These are phyloP conservation scores for Tetraneura akinire DNA, from an alignment of 1,140 invertebrate species.

Conservation along the genomic window DNA sequence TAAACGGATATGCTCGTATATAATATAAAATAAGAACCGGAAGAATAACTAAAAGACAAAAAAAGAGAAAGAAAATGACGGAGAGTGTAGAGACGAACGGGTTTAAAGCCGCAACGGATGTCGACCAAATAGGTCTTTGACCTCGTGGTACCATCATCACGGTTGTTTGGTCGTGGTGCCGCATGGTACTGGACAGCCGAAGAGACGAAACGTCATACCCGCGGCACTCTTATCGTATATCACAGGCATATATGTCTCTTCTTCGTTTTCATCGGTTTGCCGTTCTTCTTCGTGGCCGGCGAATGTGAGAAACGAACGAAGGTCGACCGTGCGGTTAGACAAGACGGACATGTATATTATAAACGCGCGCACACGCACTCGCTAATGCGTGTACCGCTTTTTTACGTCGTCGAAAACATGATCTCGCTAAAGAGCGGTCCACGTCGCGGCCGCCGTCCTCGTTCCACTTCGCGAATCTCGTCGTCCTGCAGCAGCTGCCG, in stretches of 20 bases:
- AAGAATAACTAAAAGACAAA: not conserved
- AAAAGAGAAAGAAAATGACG: not conserved
- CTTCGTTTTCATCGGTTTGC: too few species aligned
- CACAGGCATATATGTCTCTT: too few species aligned
- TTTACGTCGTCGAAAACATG: not conserved
- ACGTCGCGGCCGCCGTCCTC: not conserved
- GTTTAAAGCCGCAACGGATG: not conserved
- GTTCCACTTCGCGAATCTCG: conserved; percentile 25
- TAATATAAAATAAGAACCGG: not conserved
- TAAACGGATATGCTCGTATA: too few species aligned
- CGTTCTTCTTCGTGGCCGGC: too few species aligned
- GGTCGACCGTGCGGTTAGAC: not conserved
- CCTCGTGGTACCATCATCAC: not conserved
- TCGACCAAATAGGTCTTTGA: conserved; percentile 26
- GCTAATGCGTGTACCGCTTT: not conserved
- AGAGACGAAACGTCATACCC: not conserved
- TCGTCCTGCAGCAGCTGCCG: not conserved
- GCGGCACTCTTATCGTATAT: not conserved
- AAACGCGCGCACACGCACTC: not conserved
- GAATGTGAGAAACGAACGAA: not conserved
- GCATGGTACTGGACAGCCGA: not conserved
- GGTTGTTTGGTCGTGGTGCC: not conserved
- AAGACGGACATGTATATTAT: not conserved
- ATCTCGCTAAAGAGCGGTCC: not conserved
- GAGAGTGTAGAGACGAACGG: not conserved